Conservation (phyloP, 2,888 invertebrate genomes). For the Papilio elwesi region DNA sequence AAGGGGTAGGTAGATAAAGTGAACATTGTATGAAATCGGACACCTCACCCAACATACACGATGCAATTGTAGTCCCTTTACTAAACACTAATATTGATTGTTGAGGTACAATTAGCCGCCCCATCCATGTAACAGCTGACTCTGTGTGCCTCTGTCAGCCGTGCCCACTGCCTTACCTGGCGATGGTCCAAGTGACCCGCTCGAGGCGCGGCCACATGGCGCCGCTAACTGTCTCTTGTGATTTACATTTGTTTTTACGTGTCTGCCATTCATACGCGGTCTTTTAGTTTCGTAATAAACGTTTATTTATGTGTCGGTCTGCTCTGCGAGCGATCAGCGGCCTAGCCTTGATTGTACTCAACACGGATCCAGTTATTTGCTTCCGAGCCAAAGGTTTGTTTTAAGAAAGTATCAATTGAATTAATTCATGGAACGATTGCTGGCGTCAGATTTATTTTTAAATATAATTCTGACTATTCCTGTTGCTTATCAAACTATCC, state of each 20-base stretch:
- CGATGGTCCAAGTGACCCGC: neutral
- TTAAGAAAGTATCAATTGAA: neutral
- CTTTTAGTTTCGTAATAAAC: neutral
- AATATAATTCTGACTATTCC: neutral
- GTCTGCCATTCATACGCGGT: conserved; percentile 20
- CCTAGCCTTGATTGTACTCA: neutral
- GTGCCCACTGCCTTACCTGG: conserved; percentile 12
- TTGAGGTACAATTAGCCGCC: neutral
- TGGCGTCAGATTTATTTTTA: neutral
- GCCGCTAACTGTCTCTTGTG: conserved; percentile 7
- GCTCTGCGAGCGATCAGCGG: neutral
- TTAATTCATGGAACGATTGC: neutral
- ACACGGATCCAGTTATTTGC: neutral
- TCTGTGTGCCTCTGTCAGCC: no score
- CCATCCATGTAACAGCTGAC: neutral
- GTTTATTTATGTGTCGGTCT: conserved; percentile 14
- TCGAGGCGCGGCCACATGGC: conserved; percentile 18
- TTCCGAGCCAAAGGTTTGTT: neutral
- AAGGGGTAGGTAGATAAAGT: no score
- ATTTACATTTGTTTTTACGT: conserved; percentile 17
- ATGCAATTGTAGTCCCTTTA: no score
- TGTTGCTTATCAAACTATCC: neutral
- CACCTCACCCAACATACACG: no score
- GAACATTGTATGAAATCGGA: no score
- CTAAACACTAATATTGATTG: no score